Percentiles rank a stretch among this genome's conserved stretches.
phyloP scores from a whole-genome alignment of 2,888 invertebrate genomes.

The Limenitis camilla region DNA sequence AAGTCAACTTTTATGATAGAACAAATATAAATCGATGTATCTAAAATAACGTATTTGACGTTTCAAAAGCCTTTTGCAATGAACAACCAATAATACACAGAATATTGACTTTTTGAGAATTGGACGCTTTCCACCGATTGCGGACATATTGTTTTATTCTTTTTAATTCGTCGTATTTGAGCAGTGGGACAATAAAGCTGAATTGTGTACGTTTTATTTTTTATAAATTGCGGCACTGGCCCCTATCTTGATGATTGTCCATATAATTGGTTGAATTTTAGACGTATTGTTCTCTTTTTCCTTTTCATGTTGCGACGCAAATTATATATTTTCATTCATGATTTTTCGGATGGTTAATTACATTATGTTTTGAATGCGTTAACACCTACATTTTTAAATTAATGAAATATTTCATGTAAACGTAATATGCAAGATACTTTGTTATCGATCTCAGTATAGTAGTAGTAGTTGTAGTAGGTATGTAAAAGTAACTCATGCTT shows the following conservation, averaged over 20 bases:
- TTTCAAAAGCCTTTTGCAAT: not conserved
- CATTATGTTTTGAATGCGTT: not conserved
- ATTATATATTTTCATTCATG: constrained; percentile 3
- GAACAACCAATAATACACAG: not conserved
- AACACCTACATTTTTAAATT: not conserved
- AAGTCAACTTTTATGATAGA: too few species aligned
- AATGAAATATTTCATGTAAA: not conserved
- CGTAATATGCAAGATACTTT: too few species aligned
- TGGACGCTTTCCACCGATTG: constrained; percentile 8
- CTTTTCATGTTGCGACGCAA: constrained; percentile 6
- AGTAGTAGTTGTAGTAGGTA: too few species aligned
- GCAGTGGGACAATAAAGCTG: constrained; percentile 31
- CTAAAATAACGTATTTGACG: not conserved
- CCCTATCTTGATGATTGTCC: constrained; percentile 63
- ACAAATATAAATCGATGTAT: too few species aligned
- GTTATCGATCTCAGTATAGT: too few species aligned
- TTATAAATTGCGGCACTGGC: constrained; percentile 49
- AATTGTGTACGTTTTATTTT: constrained; percentile 45
- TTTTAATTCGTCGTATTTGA: constrained; percentile 38
- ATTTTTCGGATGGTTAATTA: not conserved
- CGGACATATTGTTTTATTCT: constrained; percentile 46
- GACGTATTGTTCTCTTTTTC: constrained; percentile 47
- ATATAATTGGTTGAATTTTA: constrained; percentile 65
- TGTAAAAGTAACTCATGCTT: too few species aligned
- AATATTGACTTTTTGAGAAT: constrained; percentile 4